A percentile compares a stretch with the other conserved stretches of the same genome.
Evolutionary conservation across 2,797 vertebrate species (phyloP).

Genomic region (Monodelphis domestica): DNA sequence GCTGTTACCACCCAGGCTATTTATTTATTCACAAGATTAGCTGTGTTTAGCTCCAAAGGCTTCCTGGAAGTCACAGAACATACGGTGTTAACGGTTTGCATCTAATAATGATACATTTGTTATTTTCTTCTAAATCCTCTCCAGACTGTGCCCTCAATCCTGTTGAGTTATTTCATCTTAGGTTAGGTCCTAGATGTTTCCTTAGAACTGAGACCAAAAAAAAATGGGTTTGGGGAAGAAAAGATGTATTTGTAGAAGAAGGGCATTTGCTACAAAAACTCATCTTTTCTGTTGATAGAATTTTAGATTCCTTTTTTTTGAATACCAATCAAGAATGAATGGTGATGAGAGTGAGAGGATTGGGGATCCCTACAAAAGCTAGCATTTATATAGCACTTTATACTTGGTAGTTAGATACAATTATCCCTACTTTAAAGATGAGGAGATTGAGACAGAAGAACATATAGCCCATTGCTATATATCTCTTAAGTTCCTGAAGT

Average conservation of each 20-base stretch:
- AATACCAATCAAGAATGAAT: neutral
- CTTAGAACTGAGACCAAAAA: neutral
- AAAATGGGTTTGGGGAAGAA: neutral
- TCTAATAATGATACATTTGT: neutral
- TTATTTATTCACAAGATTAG: neutral
- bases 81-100: neutral
- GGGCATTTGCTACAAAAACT: neutral
- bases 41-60: neutral
- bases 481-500: neutral
- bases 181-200: neutral
- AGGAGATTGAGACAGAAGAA: neutral
- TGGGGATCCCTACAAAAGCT: neutral
- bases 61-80: neutral
- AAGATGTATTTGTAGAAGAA: too few relatives aligned
- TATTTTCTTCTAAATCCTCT: neutral
- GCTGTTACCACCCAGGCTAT: neutral
- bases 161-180: neutral
- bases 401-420: neutral
- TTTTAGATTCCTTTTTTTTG: neutral
- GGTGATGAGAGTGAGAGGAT: neutral
- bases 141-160: neutral
- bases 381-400: neutral
- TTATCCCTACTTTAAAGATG: neutral
- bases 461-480: neutral
- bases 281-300: neutral